Evolutionary conservation across 1,140 invertebrate species (phyloP), one percentile per base, ranked within the genome.

Genomic region (Drosophila ercepeae): DNA sequence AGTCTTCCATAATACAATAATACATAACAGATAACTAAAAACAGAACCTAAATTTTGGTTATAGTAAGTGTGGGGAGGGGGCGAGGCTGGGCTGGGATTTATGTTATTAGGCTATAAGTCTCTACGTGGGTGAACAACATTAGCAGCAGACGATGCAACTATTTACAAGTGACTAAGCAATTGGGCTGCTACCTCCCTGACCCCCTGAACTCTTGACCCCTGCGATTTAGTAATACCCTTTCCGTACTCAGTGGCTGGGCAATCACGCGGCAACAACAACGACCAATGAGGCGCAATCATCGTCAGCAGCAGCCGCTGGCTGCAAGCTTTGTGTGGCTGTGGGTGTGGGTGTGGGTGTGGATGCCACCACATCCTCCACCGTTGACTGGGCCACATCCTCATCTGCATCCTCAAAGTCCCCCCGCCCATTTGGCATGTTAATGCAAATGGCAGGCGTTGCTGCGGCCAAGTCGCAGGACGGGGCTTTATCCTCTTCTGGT

Each of bases 221-320:
- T 29, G 14, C 32, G 42, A 32, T 32, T 32, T 32, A 7, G 29
- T 44, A 61, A 32, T 25, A 29, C 44, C 46, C 27, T 13, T 25
- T 9, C 19, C 25, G 44, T 29, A 36, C 52, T 67, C 67, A 65
- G 57, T 57, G 48, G 55, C 57, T 76, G 81, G 81, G 81, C 82
- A 86, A 86, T 86, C 81, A 86, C 81, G 81, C 82, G 58, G 82
- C 77, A 88, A 88, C 82, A 81, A 86, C 81, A 65, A 86, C 81
- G 53, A 86, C 81, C 82, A 86, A 88, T 81, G 81, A 77, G 60
- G 82, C 81, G 63, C 73, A 86, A 86, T 86, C 81, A 55, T 86
- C 81, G 68, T 88, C 81, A 48, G 73, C 81, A 74, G 82, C 72
- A 60, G 81, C 81, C 55, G 81, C 81, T 36, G 81, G 81, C 82